Evolutionary conservation across 2,113 vertebrate species (phyloP), one percentile per base, ranked within the genome.

Genomic region (Epinephelus fuscoguttatus): DNA sequence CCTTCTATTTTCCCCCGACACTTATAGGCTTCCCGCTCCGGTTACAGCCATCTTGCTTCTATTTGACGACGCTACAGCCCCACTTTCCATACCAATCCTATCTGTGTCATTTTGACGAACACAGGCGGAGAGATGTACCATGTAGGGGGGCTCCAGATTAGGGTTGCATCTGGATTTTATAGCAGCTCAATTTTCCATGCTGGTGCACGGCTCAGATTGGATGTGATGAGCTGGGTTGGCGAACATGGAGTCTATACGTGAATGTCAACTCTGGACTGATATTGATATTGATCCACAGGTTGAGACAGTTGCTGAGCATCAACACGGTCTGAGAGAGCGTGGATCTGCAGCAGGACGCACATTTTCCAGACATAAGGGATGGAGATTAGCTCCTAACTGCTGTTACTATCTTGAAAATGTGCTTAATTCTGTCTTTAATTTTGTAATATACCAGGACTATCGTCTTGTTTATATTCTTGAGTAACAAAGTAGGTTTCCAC

Each of bases 141-240:
- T 13, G 59, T 63, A 21, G 19, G 64, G 66, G 62, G 61, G 19
- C 60, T 74, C 49, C 80, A 82, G 77, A 75, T 83, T 75, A 11
- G 15, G 60, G 67, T 13, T 84, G 80, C 86, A 89, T 93, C 86
- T 94, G 91, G 91, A 87, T 88, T 86, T 86, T 78, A 92, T 87
- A 85, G 88, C 74, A 40, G 71, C 84, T 89, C 89, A 85, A 72
- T 91, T 90, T 84, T 91, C 73, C 81, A 15, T 61, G 78, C 80
- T 79, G 82, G 66, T 27, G 68, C 47, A 55, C 33, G n/a, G 78
- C 81, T 79, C 63, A 75, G 81, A 87, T 90, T 89, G 80, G 67
- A 90, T 80, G 78, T 75, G 84, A 93, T 82, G 88, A 90, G 84
- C 80, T 33, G 27, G 56, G 73, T 56, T 40, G 40, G 81, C 82